Evolutionary conservation across 2,888 invertebrate genomes (phyloP).

Genomic region (Criorhina ranunculi): DNA sequence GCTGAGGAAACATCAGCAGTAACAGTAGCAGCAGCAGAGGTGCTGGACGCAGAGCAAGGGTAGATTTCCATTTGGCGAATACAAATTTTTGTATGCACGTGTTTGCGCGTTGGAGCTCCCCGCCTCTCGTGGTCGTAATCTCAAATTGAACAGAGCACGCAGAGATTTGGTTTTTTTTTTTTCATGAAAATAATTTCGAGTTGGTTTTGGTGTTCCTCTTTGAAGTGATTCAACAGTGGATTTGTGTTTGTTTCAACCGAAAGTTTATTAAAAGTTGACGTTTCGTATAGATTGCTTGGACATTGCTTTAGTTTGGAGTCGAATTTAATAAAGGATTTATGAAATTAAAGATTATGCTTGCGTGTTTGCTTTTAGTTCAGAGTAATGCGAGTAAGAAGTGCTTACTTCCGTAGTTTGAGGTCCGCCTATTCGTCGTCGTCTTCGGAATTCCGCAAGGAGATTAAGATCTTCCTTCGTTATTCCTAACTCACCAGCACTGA

Average conservation of each 20-base stretch:
- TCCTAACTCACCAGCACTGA: no score
- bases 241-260: conserved; percentile 1
- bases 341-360: no score
- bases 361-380: no score
- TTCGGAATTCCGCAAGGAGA: no score
- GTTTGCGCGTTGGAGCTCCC: neutral
- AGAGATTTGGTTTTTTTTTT: conserved; percentile 21
- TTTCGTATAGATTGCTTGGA: neutral
- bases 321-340: no score
- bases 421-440: no score
- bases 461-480: no score
- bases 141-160: conserved; percentile 25
- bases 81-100: conserved; percentile 32
- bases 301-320: no score
- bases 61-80: conserved; percentile 45
- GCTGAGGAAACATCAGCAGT: conserved; percentile 1
- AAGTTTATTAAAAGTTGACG: neutral
- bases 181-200: neutral
- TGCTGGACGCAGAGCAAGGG: neutral
- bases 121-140: neutral
- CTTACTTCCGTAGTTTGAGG: no score
- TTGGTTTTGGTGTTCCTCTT: neutral
- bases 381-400: no score
- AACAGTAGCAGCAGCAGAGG: neutral
- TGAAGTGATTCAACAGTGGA: conserved; percentile 21